Evolutionary conservation across 2,797 vertebrate species (phyloP).

Genomic region (Hyperoplus immaculatus): DNA sequence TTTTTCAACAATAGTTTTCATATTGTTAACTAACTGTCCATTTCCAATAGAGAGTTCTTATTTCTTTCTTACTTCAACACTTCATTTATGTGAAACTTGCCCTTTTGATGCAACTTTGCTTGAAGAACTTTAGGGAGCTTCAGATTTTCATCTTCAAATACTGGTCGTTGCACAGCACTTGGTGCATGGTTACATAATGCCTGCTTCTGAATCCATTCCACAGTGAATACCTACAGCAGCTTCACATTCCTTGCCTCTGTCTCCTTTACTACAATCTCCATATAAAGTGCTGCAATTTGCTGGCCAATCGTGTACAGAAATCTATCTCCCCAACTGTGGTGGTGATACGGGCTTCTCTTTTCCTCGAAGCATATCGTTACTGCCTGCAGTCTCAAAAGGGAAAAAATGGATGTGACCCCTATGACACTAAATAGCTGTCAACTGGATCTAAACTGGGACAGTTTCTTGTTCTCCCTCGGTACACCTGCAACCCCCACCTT

Average conservation of each 20-base stretch:
- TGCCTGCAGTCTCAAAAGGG: slow-evolving; percentile 51
- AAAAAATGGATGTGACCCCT: slow-evolving; percentile 72
- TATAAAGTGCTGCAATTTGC: slow-evolving; percentile 66
- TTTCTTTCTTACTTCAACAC: neutral
- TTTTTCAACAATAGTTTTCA: neutral
- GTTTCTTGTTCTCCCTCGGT: slow-evolving; percentile 67
- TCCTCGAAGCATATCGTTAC: slow-evolving; percentile 45
- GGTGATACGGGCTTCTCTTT: slow-evolving; percentile 36
- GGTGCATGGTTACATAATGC: slow-evolving; percentile 6
- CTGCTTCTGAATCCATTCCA: slow-evolving; percentile 25
- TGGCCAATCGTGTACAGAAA: slow-evolving; percentile 45
- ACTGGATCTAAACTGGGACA: slow-evolving; percentile 76
- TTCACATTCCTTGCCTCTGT: slow-evolving; percentile 32
- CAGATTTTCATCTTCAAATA: slow-evolving; percentile 6
- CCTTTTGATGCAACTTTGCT: neutral
- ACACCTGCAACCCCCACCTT: slow-evolving; percentile 63
- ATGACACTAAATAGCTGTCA: slow-evolving; percentile 79
- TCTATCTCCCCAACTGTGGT: slow-evolving; percentile 38
- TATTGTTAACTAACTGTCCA: neutral
- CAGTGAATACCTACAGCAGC: slow-evolving; percentile 16
- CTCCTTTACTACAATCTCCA: slow-evolving; percentile 62
- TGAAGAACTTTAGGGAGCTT: neutral
- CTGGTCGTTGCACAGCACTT: slow-evolving; percentile 14
- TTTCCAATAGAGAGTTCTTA: neutral
- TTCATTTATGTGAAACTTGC: neutral